Conservation (phyloP, 2,888 invertebrate species). For the Andrena bucephala region DNA sequence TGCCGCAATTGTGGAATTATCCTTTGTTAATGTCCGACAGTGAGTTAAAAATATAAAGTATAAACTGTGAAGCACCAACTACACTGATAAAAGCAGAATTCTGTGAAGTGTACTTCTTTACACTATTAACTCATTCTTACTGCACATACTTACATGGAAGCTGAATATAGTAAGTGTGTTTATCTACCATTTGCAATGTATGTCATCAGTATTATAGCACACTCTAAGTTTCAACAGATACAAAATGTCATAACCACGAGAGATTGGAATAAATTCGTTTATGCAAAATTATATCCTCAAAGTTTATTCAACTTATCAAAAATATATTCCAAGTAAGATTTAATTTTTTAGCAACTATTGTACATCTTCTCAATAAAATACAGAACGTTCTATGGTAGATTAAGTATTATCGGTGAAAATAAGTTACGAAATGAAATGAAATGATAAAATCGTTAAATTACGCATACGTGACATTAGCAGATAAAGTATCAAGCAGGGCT, state of each 20-base stretch:
- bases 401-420: neutral
- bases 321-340: no score
- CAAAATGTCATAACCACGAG: no score
- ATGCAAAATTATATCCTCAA: no score
- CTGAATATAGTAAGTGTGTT: neutral
- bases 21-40: constrained; percentile 31
- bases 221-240: no score
- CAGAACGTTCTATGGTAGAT: neutral
- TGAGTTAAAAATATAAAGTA: constrained; percentile 20
- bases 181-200: neutral
- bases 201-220: neutral
- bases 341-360: no score
- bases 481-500: no score
- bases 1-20: constrained; percentile 40
- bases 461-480: no score
- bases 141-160: neutral
- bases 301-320: no score
- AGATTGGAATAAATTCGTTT: no score
- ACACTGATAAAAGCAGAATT: constrained; percentile 23
- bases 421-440: neutral
- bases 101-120: neutral
- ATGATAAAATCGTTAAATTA: no score
- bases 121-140: neutral
- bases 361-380: neutral
- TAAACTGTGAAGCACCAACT: neutral